These are phyloP conservation scores for Euwallacea fornicatus DNA, from an alignment of 1,140 invertebrate genomes.

Conservation along the genomic window DNA sequence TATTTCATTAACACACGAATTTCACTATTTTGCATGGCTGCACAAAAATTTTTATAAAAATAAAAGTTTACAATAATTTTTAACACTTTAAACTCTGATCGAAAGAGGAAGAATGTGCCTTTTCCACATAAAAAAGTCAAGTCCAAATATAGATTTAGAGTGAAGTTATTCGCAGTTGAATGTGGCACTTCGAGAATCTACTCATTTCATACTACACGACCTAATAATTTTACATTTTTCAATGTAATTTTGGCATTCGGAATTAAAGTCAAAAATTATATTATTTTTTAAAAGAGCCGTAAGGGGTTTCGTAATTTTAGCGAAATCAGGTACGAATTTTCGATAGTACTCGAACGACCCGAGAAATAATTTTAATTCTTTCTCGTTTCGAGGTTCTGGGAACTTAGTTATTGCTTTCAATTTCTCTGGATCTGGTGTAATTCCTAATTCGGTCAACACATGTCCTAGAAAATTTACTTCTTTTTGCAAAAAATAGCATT, in stretches of 20 bases:
- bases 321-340: background rate
- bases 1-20: no score
- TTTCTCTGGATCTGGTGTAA: background rate
- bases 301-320: background rate
- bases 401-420: background rate
- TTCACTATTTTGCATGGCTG: no score
- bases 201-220: no score
- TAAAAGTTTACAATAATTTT: no score
- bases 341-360: background rate
- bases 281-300: constrained; percentile 3
- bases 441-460: constrained; percentile 1
- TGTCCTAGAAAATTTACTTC: background rate
- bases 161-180: no score
- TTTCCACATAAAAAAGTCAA: no score
- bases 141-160: no score
- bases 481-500: background rate
- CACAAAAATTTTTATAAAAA: no score
- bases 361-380: constrained; percentile 1
- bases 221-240: background rate
- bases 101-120: no score
- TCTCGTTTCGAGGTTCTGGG: background rate
- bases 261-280: background rate
- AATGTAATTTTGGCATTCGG: background rate
- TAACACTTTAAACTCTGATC: no score
- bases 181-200: no score